Conservation (phyloP, 2,888 invertebrate genomes). For the Ptychoptera contaminata region DNA sequence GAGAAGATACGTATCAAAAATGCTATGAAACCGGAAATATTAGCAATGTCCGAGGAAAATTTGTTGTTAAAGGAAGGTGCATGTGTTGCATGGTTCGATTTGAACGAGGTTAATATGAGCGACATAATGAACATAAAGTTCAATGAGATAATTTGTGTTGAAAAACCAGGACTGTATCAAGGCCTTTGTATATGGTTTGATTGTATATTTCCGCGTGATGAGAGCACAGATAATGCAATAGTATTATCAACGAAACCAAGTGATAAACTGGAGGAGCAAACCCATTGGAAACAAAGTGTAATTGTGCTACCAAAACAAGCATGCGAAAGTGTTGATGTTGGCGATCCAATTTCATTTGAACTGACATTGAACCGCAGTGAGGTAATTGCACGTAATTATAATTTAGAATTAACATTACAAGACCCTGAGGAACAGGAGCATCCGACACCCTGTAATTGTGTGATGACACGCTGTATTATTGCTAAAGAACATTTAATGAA, state of each 20-base stretch:
- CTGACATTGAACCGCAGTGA: constrained; percentile 20
- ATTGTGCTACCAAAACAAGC: constrained; percentile 55
- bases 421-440: constrained; percentile 55
- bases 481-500: constrained; percentile 34
- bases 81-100: constrained; percentile 49
- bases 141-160: constrained; percentile 38
- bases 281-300: constrained; percentile 93
- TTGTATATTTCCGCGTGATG: constrained; percentile 51
- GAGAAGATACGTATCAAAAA: constrained; percentile 44
- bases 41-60: constrained; percentile 21
- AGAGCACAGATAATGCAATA: constrained; percentile 37
- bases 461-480: constrained; percentile 63
- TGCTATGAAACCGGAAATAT: constrained; percentile 46
- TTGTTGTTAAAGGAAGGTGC: constrained; percentile 48
- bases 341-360: constrained; percentile 53
- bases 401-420: constrained; percentile 49
- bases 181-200: constrained; percentile 72
- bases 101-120: constrained; percentile 40
- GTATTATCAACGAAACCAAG: constrained; percentile 67
- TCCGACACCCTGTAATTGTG: constrained; percentile 61
- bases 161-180: constrained; percentile 42
- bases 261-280: constrained; percentile 34
- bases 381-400: constrained; percentile 34
- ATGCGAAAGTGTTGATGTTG: constrained; percentile 31
- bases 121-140: constrained; percentile 44